Percentiles rank a stretch among this genome's conserved stretches.
These are phyloP conservation scores for Danio aesculapii DNA, from an alignment of 2,797 vertebrate species.

Conservation along the genomic window DNA sequence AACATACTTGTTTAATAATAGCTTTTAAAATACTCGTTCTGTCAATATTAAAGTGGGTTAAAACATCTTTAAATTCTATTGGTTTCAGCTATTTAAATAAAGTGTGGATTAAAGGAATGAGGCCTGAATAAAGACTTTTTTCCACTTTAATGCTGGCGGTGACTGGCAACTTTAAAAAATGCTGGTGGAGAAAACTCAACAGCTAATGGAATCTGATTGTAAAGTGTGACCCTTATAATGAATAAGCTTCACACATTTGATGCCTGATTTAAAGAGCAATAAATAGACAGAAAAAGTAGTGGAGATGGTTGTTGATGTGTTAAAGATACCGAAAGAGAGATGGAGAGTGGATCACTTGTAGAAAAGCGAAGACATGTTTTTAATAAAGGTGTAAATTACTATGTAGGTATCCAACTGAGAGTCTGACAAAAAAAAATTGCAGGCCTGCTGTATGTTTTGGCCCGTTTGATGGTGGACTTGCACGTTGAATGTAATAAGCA, in stretches of 20 bases:
- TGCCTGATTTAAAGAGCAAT: not conserved
- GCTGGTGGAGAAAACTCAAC: too few relatives aligned
- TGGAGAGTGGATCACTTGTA: not conserved
- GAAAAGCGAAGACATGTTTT: conserved; percentile 38
- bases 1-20: too few relatives aligned
- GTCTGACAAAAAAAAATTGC: conserved; percentile 61
- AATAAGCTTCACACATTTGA: not conserved
- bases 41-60: too few relatives aligned
- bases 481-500: conserved; percentile 42
- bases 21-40: too few relatives aligned
- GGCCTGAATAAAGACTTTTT: too few relatives aligned
- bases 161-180: too few relatives aligned
- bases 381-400: conserved; percentile 38
- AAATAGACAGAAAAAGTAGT: not conserved
- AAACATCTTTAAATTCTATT: too few relatives aligned
- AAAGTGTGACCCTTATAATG: too few relatives aligned
- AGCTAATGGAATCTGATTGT: too few relatives aligned
- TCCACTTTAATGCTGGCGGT: too few relatives aligned
- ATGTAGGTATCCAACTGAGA: conserved; percentile 66
- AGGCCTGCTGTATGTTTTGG: conserved; percentile 62
- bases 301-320: not conserved
- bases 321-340: not conserved
- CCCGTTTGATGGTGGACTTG: conserved; percentile 40
- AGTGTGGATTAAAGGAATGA: too few relatives aligned
- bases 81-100: too few relatives aligned